Percentiles rank a stretch among this genome's conserved stretches.
Evolutionary conservation across 2,113 vertebrate genomes (phyloP).

Genomic region (Gymnorhina tibicen): DNA sequence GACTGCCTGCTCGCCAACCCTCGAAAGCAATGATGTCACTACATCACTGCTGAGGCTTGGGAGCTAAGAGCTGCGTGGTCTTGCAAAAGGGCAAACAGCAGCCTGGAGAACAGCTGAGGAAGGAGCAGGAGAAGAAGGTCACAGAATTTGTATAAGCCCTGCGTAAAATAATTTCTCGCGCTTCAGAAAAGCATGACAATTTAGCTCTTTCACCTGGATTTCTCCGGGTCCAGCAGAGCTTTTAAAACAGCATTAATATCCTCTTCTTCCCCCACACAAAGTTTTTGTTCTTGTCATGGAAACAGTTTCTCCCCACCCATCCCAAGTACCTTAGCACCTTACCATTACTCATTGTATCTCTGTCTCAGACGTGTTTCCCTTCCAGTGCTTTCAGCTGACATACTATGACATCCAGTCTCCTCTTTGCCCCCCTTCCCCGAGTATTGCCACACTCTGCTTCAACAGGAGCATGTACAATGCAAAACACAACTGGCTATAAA

Average conservation of each 20-base stretch:
- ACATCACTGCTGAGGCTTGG: not conserved
- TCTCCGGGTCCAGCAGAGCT: not conserved
- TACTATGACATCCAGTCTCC: not conserved
- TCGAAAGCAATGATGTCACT: not conserved
- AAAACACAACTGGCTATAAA: not conserved
- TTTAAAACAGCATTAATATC: not conserved
- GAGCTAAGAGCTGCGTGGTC: not conserved
- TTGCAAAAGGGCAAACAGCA: not conserved
- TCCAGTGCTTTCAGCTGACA: not conserved
- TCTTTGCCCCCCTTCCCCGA: not conserved
- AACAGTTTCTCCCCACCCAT: not conserved
- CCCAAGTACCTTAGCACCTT: not conserved
- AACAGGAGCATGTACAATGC: not conserved
- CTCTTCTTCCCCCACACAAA: not conserved
- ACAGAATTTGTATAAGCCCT: not conserved
- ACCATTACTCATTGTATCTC: not conserved
- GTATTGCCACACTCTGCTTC: not conserved
- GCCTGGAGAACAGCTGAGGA: not conserved
- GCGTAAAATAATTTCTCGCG: rapidly evolving
- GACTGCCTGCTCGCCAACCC: not conserved
- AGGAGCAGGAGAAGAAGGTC: not conserved
- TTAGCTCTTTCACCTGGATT: not conserved
- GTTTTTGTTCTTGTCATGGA: not conserved
- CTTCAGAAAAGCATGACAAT: not conserved
- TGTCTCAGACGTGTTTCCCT: not conserved